A percentile compares a stretch with the other conserved stretches of the same genome.
phyloP scores from a whole-genome alignment of 1,140 invertebrate genomes.

The Panagrolaimus sp. region DNA sequence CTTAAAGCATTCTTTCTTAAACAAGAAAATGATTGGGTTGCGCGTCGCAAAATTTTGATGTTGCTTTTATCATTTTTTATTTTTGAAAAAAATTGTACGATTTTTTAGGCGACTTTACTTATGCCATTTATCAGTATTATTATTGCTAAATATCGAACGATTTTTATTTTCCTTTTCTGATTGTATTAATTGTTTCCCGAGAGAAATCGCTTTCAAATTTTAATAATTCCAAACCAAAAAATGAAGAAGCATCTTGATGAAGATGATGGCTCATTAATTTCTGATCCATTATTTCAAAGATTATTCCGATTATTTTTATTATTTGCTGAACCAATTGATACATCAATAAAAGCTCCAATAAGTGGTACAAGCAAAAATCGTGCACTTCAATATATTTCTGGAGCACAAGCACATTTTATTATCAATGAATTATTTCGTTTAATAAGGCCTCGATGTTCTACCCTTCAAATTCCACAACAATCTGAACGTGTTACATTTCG shows the following conservation, averaged over 20 bases:
- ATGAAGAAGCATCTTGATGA: slow-evolving; percentile 13
- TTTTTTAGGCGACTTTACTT: no score
- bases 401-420: slow-evolving; percentile 7
- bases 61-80: no score
- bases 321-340: slow-evolving; percentile 3
- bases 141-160: no score
- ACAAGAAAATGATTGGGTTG: no score
- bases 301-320: slow-evolving; percentile 9
- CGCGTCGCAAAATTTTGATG: no score
- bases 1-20: no score
- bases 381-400: slow-evolving; percentile 9
- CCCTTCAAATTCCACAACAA: slow-evolving; percentile 11
- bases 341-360: neutral
- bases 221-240: neutral
- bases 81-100: no score
- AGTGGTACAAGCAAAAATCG: neutral
- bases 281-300: slow-evolving; percentile 7
- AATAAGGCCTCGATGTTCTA: slow-evolving; percentile 3
- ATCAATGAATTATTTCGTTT: slow-evolving; percentile 6
- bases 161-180: no score
- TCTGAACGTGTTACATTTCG: slow-evolving; percentile 23
- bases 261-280: slow-evolving; percentile 6
- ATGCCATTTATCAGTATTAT: no score
- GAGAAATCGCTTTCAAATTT: neutral
- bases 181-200: no score